Conservation (phyloP, 2,888 invertebrate species). For the Thecocarcelia acutangulata region DNA sequence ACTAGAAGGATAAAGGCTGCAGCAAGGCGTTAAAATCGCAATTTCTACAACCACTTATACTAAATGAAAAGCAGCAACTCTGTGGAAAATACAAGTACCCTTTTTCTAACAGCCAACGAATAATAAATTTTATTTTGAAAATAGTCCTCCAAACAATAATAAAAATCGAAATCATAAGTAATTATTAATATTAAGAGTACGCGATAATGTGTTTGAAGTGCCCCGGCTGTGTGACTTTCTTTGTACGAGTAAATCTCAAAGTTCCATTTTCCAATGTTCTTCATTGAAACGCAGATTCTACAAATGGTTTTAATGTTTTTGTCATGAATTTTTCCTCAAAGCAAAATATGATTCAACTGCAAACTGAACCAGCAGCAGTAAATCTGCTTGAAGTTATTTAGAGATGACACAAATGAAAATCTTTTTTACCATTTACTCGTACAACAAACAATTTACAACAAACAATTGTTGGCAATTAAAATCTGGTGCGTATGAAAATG, state of each 20-base stretch:
- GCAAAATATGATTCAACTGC: neutral
- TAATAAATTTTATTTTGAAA: slow-evolving; percentile 5
- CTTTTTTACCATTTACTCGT: slow-evolving; percentile 8
- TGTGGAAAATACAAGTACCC: slow-evolving; percentile 33
- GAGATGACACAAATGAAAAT: slow-evolving; percentile 46
- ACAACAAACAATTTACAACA: slow-evolving; percentile 60
- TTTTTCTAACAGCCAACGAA: neutral
- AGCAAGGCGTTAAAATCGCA: slow-evolving; percentile 49
- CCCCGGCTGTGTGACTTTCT: slow-evolving; percentile 59
- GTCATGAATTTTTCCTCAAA: slow-evolving; percentile 29
- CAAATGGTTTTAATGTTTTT: slow-evolving; percentile 44
- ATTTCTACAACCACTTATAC: slow-evolving; percentile 42
- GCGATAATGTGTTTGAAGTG: slow-evolving; percentile 35
- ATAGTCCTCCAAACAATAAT: slow-evolving; percentile 37
- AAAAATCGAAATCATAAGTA: slow-evolving; percentile 63
- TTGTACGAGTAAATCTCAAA: slow-evolving; percentile 56
- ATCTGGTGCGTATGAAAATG: slow-evolving; percentile 68
- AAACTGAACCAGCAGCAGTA: slow-evolving; percentile 10
- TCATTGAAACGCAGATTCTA: slow-evolving; percentile 10
- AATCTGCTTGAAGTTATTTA: slow-evolving; percentile 49
- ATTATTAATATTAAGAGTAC: slow-evolving; percentile 50
- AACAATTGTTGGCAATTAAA: slow-evolving; percentile 72
- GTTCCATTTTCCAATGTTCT: slow-evolving; percentile 38
- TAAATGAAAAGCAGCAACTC: slow-evolving; percentile 15
- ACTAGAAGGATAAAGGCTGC: slow-evolving; percentile 47